Percentiles rank a stretch among this genome's conserved stretches.
Evolutionary conservation across 2,113 vertebrate species (phyloP).

Genomic region (Lipotes vexillifer): DNA sequence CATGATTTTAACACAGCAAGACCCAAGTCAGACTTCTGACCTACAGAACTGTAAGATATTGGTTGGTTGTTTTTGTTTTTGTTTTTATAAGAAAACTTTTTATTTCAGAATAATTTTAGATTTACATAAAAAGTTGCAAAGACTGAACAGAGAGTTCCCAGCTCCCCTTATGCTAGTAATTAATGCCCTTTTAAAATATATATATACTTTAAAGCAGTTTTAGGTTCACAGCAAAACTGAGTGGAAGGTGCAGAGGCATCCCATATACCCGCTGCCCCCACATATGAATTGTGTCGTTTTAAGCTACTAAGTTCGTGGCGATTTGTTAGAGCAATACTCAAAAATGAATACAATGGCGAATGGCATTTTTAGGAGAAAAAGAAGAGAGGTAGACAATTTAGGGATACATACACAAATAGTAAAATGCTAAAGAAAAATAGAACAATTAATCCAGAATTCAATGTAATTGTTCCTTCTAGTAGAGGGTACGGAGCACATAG

Average conservation of each 20-base stretch:
- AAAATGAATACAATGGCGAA: neutral
- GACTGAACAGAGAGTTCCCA: neutral
- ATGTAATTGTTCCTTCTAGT: neutral
- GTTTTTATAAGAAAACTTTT: neutral
- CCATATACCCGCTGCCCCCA: neutral
- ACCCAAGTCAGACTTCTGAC: neutral
- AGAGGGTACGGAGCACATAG: neutral
- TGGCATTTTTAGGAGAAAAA: neutral
- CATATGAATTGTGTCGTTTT: neutral
- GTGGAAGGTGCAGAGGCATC: neutral
- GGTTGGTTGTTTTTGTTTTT: neutral
- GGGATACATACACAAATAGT: neutral
- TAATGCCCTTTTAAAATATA: neutral
- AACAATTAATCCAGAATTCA: neutral
- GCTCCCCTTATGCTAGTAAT: neutral
- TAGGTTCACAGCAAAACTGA: neutral
- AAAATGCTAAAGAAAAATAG: slow-evolving; percentile 31
- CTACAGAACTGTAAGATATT: neutral
- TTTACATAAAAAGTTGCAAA: neutral
- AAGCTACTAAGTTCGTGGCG: neutral
- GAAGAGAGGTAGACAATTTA: neutral
- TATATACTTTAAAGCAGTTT: neutral
- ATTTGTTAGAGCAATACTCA: neutral
- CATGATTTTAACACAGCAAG: neutral
- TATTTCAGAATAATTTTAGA: neutral